Base-by-base conservation (phyloP, 2,113 vertebrate genomes). In the Amblyopsis rosae region DNA sequence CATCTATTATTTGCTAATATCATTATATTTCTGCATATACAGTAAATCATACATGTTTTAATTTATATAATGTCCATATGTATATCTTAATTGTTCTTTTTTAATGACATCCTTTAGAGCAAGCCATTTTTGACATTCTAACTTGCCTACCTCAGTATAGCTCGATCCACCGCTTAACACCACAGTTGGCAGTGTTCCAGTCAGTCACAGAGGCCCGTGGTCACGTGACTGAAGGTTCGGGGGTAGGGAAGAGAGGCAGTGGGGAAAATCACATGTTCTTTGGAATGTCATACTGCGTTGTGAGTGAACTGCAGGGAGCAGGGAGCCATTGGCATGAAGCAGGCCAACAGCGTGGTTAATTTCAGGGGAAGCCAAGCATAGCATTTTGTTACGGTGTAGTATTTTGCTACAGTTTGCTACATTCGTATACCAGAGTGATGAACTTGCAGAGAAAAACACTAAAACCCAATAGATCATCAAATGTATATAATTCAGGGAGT, bases 261-360 rank as follows among this genome's bases (percentile, higher is more conserved):
- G 77, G 55, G 67, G 72, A 70, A 70, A 73, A 71, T 84, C 84
- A 84, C 82, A 82, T 84, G 84, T 74, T 84, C 56, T 51, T 72
- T 72, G 84, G 84, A 86, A 86, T 84, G 82, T 73, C 26, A 33
- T 69, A 59, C 79, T 80, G 48, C 80, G 77, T 80, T 82, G 77
- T 84, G 76, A 70, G 67, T 54, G 69, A 76, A 65, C 79, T 47
- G 79, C 51, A 53, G 68, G 76, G 72, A 65, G 69, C 71, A 67
- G 65, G 54, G 54, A 64, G 73, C 62, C 71, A 67, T 53, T 76
- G 67, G 76, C 65, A 58, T 73, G 76, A 77, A 77, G 73, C 65
- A 67, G 62, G 7, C 65, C 15, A 68, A 45, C 50, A 76, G 70
- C 69, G 54, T 19, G 51, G 70, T 48, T 65, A 33, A 56, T 69